Evolutionary conservation across 2,888 invertebrate genomes (phyloP), one percentile per base, ranked within the genome.

Genomic region (Drosophila tanythrix): DNA sequence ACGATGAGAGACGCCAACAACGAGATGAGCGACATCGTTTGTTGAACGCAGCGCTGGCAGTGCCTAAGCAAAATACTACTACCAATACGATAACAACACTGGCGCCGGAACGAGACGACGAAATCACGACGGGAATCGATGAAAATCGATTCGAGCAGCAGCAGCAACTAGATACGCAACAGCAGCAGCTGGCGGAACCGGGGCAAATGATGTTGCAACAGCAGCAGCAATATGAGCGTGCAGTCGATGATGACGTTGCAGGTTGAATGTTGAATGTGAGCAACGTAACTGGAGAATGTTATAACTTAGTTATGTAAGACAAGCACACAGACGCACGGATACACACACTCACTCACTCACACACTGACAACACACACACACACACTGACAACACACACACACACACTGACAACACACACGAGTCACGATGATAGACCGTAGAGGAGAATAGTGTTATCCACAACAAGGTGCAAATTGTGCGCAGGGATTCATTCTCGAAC

Each of bases 41-140:
- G 80, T 73, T 89, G 76, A 79, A 87, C 82, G 88, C 88, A 87
- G 89, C 89, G 88, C 74, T 89, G 89, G 89, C 89, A 76, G 79
- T 89, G 84, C 85, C 89, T 64, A 86, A 69, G 27, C 27, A n/a
- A 78, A 71, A 70, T 35, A 70, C 61, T 29, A 71, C 68, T 31
- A 71, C 68, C 40, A 43, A 35, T 62, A 73, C 53, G 27, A 52
- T 51, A 38, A 57, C 56, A 35, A 57, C 56, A 72, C 55, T 57
- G 60, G 29, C 63, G 61, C 58, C 35, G 67, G 53, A 73, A 35
- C 55, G 48, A 31, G 27, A 55, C 53, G 40, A 63, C 27, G n/a
- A n/a, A 33, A 15, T 15, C 38, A 40, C n/a, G n/a, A 29, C 29
- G 11, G 7, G 36, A 11, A 15, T 21, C 55, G n/a, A 59, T 40